phyloP scores from a whole-genome alignment of 35 echinoderm and acorn worm genomes.

The Apostichopus californicus region DNA sequence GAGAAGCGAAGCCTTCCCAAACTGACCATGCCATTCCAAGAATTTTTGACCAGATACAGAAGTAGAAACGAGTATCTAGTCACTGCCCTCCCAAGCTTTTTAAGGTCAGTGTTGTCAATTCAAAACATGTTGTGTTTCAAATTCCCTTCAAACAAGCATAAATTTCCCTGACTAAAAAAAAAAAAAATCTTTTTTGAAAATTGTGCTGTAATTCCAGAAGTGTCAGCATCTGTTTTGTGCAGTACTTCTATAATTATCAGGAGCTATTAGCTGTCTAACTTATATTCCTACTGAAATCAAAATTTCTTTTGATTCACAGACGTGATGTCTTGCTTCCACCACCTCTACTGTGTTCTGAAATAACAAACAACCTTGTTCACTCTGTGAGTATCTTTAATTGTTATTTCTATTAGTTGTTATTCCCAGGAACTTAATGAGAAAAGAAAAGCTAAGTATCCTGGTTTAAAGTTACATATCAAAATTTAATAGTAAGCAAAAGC shows the following conservation, averaged over 20 bases:
- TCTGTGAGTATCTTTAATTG: slow-evolving; percentile 57
- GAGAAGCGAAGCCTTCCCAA: slow-evolving; percentile 68
- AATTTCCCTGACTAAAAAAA: too few relatives aligned
- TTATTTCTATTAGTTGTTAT: too few relatives aligned
- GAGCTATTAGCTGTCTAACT: too few relatives aligned
- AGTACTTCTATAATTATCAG: background rate
- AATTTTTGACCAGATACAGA: slow-evolving; percentile 79
- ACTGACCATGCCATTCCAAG: slow-evolving; percentile 57
- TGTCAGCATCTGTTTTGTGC: background rate
- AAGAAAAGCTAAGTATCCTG: too few relatives aligned
- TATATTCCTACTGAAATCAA: too few relatives aligned
- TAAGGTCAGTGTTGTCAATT: slow-evolving; percentile 53
- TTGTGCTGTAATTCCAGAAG: background rate
- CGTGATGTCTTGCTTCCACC: slow-evolving; percentile 77
- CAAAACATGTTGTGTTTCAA: too few relatives aligned
- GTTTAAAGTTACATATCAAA: too few relatives aligned
- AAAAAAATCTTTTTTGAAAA: background rate
- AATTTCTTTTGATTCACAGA: slow-evolving; percentile 28
- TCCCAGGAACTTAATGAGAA: too few relatives aligned
- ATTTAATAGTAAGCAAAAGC: too few relatives aligned
- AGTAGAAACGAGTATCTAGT: slow-evolving; percentile 78
- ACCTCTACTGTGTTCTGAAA: slow-evolving; percentile 66
- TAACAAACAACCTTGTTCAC: slow-evolving; percentile 66
- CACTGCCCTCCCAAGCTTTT: slow-evolving; percentile 60
- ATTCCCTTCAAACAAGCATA: too few relatives aligned